Evolutionary conservation across 1,140 invertebrate genomes (phyloP).

Genomic region (Centruroides vittatus): DNA sequence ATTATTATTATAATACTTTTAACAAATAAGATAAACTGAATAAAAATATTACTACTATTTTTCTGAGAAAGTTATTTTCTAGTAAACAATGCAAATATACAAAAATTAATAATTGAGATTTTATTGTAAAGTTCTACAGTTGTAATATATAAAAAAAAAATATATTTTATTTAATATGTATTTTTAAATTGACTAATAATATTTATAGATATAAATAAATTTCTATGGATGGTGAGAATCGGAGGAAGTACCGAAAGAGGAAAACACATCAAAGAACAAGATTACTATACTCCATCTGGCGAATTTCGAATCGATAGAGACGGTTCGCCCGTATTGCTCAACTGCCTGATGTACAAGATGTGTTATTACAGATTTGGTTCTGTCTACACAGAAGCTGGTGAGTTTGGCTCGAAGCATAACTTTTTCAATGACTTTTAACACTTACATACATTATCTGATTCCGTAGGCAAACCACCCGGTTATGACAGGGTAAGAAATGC

Average conservation of each 20-base stretch:
- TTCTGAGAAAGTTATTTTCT: no score
- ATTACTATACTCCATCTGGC: slow-evolving; percentile 87
- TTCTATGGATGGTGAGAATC: slow-evolving; percentile 98
- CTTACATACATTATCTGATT: not conserved
- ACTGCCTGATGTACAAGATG: slow-evolving; percentile 94
- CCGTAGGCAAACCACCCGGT: slow-evolving; percentile 54
- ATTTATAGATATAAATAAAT: slow-evolving; percentile 83
- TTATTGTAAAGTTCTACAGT: no score
- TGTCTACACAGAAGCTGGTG: slow-evolving; percentile 87
- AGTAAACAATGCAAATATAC: no score
- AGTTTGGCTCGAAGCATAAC: slow-evolving; percentile 18
- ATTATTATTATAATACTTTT: no score
- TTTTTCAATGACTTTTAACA: not conserved
- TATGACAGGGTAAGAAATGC: slow-evolving; percentile 80
- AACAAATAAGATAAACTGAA: no score
- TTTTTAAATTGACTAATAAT: no score
- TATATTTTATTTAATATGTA: no score
- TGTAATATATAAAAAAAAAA: no score
- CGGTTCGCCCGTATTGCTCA: slow-evolving; percentile 67
- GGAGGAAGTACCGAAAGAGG: slow-evolving; percentile 90
- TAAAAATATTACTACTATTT: no score
- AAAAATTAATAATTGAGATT: no score
- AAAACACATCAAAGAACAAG: slow-evolving; percentile 84
- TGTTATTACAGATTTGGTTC: slow-evolving; percentile 88
- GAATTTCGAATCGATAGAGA: slow-evolving; percentile 90